Conservation (phyloP, 2,888 invertebrate genomes). For the Pristionchus exspectatus region DNA sequence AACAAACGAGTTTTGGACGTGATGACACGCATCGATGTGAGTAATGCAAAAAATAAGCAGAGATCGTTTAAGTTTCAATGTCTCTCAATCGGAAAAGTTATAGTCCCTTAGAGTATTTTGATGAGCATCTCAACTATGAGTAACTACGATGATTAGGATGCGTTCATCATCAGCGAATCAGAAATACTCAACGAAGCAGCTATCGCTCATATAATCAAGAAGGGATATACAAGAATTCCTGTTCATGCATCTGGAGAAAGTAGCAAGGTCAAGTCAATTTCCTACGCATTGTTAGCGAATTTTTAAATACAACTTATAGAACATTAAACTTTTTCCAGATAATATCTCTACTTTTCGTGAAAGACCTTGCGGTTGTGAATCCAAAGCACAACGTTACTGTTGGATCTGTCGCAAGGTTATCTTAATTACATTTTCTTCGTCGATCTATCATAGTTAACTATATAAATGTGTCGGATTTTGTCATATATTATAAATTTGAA, state of each 20-base stretch:
- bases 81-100: too few species aligned
- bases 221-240: slow-evolving; percentile 60
- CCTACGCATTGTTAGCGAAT: not conserved
- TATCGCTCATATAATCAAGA: slow-evolving; percentile 56
- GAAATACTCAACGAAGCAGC: slow-evolving; percentile 51
- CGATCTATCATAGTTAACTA: not conserved
- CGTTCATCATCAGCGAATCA: slow-evolving; percentile 57
- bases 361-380: slow-evolving; percentile 49
- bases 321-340: slow-evolving; percentile 25
- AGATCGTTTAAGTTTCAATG: too few species aligned
- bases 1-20: slow-evolving; percentile 71
- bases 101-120: not conserved
- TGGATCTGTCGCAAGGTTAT: not conserved
- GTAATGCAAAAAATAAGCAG: not conserved
- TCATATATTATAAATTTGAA: not conserved
- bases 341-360: slow-evolving; percentile 46
- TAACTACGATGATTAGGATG: slow-evolving; percentile 52
- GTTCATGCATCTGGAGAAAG: slow-evolving; percentile 56
- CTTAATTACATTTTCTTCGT: not conserved
- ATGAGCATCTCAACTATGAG: not conserved
- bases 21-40: slow-evolving; percentile 72
- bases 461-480: not conserved
- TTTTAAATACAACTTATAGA: not conserved
- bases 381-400: slow-evolving; percentile 38
- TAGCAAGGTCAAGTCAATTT: slow-evolving; percentile 51